phyloP scores from a whole-genome alignment of 2,113 vertebrate species.

The Tautogolabrus adspersus region DNA sequence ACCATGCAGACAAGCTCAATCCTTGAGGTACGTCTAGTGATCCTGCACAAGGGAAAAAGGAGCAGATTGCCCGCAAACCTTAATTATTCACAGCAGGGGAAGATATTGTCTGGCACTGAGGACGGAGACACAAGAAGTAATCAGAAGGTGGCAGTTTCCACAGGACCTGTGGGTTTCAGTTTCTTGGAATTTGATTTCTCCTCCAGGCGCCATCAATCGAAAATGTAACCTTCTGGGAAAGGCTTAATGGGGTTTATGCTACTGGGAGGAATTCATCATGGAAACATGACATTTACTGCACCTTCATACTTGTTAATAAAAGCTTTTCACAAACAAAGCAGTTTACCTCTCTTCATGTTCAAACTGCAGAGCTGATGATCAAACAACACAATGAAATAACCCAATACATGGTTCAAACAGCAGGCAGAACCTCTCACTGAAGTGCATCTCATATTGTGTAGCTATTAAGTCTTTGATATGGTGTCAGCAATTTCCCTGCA shows the following conservation, averaged over 20 bases:
- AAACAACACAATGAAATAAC: conserved; percentile 19
- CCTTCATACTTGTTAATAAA: conserved; percentile 55
- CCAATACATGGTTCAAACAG: conserved; percentile 23
- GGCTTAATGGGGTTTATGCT: conserved; percentile 55
- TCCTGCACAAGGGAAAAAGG: conserved; percentile 18
- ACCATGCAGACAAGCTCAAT: not conserved
- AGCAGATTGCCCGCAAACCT: conserved; percentile 38
- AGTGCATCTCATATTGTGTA: conserved; percentile 12
- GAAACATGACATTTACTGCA: conserved; percentile 64
- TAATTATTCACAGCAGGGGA: conserved; percentile 66
- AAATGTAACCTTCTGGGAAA: conserved; percentile 55
- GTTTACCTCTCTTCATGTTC: conserved; percentile 23
- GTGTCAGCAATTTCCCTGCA: conserved; percentile 8
- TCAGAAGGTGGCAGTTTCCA: conserved; percentile 62
- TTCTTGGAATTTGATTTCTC: conserved; percentile 55
- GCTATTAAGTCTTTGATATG: conserved; percentile 22
- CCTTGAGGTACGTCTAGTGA: conserved; percentile 1
- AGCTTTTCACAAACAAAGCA: conserved; percentile 56
- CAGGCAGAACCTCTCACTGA: conserved; percentile 4
- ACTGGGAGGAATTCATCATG: conserved; percentile 60
- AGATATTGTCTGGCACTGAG: conserved; percentile 50
- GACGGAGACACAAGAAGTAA: conserved; percentile 55
- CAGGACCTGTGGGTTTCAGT: conserved; percentile 41
- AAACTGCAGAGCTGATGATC: conserved; percentile 26
- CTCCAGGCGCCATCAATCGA: conserved; percentile 42